Evolutionary conservation across 2,888 invertebrate species (phyloP).

Genomic region (Philereme transversata): DNA sequence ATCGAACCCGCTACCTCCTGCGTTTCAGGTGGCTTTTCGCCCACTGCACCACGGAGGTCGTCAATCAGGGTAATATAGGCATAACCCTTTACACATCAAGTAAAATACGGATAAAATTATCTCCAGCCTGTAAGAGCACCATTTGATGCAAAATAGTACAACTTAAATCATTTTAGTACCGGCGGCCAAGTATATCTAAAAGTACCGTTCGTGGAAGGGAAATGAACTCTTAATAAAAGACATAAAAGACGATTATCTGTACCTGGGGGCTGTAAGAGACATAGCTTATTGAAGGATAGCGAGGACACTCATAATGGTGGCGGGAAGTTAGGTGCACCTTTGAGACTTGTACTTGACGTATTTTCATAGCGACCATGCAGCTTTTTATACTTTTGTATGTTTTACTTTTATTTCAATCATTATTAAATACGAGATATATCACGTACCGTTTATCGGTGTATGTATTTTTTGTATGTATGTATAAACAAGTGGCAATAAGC

Average conservation of each 20-base stretch:
- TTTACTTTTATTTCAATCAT: too few species aligned
- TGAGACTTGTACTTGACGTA: background rate
- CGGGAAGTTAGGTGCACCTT: background rate
- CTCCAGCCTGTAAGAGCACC: too few species aligned
- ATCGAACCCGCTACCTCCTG: too few species aligned
- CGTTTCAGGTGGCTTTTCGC: too few species aligned
- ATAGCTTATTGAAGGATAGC: conserved; percentile 4
- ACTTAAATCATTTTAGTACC: conserved; percentile 13
- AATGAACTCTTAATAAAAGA: conserved; percentile 10
- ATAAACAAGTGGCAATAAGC: too few species aligned
- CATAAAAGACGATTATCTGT: conserved; percentile 18
- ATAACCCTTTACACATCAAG: too few species aligned
- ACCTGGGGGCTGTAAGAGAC: conserved; percentile 16
- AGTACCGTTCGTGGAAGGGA: conserved; percentile 16
- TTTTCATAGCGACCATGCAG: background rate
- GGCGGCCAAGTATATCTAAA: conserved; percentile 12
- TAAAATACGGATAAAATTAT: too few species aligned
- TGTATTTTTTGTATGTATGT: too few species aligned
- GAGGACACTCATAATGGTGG: background rate
- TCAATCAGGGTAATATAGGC: too few species aligned
- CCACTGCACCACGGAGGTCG: too few species aligned
- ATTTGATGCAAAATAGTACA: background rate
- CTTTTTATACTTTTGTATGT: background rate
- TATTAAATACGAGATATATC: too few species aligned
- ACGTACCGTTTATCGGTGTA: too few species aligned